Evolutionary conservation across 2,797 vertebrate species (phyloP).

Genomic region (Emydoidea blandingii): DNA sequence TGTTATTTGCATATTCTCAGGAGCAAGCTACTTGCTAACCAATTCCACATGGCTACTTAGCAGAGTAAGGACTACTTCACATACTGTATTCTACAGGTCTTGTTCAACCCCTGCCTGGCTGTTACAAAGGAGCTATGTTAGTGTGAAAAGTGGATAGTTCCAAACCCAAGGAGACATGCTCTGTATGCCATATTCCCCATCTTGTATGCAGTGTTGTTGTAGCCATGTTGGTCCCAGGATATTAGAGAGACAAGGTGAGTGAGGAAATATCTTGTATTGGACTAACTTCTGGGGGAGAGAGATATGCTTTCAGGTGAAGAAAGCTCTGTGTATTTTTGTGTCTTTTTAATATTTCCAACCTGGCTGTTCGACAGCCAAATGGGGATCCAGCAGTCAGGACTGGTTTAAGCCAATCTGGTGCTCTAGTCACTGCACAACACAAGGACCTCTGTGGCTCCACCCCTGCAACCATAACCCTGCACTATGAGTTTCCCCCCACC

Average conservation of each 20-base stretch:
- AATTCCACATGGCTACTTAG: conserved; percentile 44
- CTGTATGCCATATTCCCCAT: background rate
- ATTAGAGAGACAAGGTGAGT: background rate
- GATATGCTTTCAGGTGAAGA: background rate
- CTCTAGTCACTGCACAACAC: accelerated
- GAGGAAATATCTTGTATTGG: background rate
- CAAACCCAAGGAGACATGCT: background rate
- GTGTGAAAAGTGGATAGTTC: background rate
- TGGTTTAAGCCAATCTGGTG: background rate
- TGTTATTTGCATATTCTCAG: conserved; percentile 61
- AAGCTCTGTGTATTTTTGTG: background rate
- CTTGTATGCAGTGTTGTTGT: background rate
- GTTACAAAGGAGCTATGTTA: background rate
- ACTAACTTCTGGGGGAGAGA: background rate
- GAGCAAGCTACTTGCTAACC: conserved; percentile 64
- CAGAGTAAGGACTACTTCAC: conserved; percentile 64
- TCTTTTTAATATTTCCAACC: background rate
- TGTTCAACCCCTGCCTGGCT: conserved; percentile 35
- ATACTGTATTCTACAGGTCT: conserved; percentile 66
- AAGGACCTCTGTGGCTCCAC: background rate
- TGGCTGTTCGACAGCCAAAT: background rate
- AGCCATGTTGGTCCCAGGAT: background rate
- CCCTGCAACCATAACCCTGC: background rate
- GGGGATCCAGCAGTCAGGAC: accelerated
- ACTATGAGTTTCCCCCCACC: background rate